phyloP scores from a whole-genome alignment of 2,797 vertebrate species.

The Bovichtus diacanthus region DNA sequence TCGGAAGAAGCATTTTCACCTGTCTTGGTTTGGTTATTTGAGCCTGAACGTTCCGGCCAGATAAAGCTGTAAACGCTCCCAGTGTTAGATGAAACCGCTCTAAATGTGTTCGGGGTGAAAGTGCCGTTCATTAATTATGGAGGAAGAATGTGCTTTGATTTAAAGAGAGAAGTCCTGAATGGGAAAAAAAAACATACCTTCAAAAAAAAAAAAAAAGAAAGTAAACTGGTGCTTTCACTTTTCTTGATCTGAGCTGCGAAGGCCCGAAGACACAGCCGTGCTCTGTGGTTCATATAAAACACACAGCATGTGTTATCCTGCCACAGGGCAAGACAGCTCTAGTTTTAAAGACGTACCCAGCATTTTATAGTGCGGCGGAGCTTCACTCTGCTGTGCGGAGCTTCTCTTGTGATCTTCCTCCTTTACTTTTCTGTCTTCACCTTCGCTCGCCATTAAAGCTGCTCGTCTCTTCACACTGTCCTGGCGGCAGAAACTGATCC shows the following conservation, averaged over 20 bases:
- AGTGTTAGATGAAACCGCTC: constrained; percentile 19
- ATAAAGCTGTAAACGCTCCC: neutral
- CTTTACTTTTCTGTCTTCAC: constrained; percentile 42
- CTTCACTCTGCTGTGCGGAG: constrained; percentile 25
- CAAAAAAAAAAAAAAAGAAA: constrained; percentile 10
- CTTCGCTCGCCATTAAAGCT: constrained; percentile 55
- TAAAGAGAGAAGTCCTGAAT: neutral
- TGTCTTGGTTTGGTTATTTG: constrained; percentile 15
- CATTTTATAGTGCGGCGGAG: constrained; percentile 34
- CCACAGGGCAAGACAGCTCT: constrained; percentile 29
- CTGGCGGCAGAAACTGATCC: constrained; percentile 63
- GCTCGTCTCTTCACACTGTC: constrained; percentile 38
- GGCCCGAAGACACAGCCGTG: constrained; percentile 17
- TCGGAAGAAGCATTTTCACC: constrained; percentile 27
- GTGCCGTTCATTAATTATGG: constrained; percentile 18
- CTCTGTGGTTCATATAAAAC: constrained; percentile 30
- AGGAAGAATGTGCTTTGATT: constrained; percentile 21
- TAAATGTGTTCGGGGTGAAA: constrained; percentile 10
- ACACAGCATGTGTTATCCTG: constrained; percentile 33
- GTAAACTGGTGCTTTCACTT: neutral
- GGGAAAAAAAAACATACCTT: too few relatives aligned
- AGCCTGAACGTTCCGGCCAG: constrained; percentile 15
- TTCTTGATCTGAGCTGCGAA: constrained; percentile 10
- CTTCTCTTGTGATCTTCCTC: constrained; percentile 58
- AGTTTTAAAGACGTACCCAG: constrained; percentile 39